A percentile compares a stretch with the other conserved stretches of the same genome.
Conservation (phyloP, 2,888 invertebrate genomes). For the Gandaritis pyraliata region DNA sequence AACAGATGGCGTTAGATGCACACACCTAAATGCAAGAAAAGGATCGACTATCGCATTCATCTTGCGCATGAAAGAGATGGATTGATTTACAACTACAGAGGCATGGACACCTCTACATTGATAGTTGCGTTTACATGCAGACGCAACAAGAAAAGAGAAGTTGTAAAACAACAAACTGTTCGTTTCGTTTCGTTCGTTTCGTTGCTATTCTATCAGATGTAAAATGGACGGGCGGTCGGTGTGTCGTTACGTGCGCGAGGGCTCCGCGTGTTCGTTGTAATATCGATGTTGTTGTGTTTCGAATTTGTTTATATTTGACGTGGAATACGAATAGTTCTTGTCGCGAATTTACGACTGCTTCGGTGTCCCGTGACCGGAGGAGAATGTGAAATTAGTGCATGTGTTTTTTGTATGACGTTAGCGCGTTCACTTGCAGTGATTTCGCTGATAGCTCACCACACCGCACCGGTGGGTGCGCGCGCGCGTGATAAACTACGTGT, state of each 20-base stretch:
- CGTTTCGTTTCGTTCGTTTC: slow-evolving; percentile 65
- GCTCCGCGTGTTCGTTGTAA: slow-evolving; percentile 80
- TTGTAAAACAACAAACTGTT: slow-evolving; percentile 82
- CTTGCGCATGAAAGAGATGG: slow-evolving; percentile 48
- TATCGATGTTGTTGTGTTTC: slow-evolving; percentile 72
- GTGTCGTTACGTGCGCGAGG: slow-evolving; percentile 78
- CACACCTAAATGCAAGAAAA: slow-evolving; percentile 51
- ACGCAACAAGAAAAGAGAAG: slow-evolving; percentile 82
- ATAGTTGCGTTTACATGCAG: slow-evolving; percentile 52
- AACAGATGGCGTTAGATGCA: slow-evolving; percentile 62
- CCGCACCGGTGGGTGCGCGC: slow-evolving; percentile 78
- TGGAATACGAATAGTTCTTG: slow-evolving; percentile 73
- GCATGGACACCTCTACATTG: slow-evolving; percentile 57
- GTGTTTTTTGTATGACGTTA: slow-evolving; percentile 79
- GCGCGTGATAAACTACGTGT: slow-evolving; percentile 82
- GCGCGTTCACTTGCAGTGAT: slow-evolving; percentile 81
- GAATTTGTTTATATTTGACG: slow-evolving; percentile 76
- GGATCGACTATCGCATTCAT: slow-evolving; percentile 46
- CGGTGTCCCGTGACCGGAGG: slow-evolving; percentile 73
- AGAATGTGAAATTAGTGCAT: slow-evolving; percentile 80
- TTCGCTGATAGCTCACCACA: slow-evolving; percentile 81
- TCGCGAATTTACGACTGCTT: slow-evolving; percentile 78
- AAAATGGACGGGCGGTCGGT: slow-evolving; percentile 80
- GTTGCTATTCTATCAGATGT: slow-evolving; percentile 83
- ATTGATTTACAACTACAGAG: slow-evolving; percentile 59